Conservation (phyloP, 2,888 invertebrate genomes). For the Rosalia funebris region DNA sequence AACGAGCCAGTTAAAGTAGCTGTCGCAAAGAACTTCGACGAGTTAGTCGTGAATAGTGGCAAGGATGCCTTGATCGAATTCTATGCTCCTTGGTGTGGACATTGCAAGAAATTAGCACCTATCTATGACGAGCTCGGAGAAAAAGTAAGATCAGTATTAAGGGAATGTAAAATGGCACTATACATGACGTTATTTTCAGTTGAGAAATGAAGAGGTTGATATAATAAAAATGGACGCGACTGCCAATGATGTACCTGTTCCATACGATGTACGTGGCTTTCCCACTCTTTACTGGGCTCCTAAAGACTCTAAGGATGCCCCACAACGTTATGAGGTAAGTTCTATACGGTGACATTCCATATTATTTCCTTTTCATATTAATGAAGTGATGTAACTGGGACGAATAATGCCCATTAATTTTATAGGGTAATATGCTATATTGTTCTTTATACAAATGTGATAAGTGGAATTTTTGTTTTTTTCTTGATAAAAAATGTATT, state of each 20-base stretch:
- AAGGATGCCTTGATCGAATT: conserved; percentile 97
- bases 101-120: conserved; percentile 96
- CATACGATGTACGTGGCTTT: conserved; percentile 95
- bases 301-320: conserved; percentile 80
- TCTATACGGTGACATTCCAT: background rate
- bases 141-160: conserved; percentile 67
- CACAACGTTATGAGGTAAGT: conserved; percentile 85
- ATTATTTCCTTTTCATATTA: background rate
- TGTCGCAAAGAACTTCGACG: conserved; percentile 97
- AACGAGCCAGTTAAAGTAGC: conserved; percentile 87
- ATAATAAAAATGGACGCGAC: conserved; percentile 99
- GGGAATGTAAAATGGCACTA: background rate
- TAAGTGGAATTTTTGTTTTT: too few species aligned
- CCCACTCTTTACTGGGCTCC: conserved; percentile 97
- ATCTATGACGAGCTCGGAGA: conserved; percentile 93
- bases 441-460: too few species aligned
- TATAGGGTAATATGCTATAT: too few species aligned
- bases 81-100: conserved; percentile 99
- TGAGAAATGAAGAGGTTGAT: conserved; percentile 79
- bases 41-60: conserved; percentile 87
- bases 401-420: too few species aligned
- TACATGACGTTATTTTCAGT: conserved; percentile 28
- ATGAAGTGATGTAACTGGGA: conserved; percentile 5
- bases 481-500: too few species aligned
- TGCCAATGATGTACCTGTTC: conserved; percentile 94